phyloP scores from a whole-genome alignment of 2,888 invertebrate genomes.

The Conchocele bisecta region DNA sequence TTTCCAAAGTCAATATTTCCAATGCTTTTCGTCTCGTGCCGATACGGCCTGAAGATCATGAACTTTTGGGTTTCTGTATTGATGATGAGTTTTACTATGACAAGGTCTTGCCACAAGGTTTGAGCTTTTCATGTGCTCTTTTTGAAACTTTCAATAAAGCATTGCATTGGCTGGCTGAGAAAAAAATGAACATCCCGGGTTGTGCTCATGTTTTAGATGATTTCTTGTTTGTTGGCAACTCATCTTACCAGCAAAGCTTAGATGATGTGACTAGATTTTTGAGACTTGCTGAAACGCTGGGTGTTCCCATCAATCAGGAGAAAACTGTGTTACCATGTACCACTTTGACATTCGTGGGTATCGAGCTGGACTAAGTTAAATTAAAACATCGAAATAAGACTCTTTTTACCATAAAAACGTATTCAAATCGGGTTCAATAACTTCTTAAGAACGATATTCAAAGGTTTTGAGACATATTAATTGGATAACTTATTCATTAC shows the following conservation, averaged over 20 bases:
- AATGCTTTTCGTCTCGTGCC: conserved; percentile 10
- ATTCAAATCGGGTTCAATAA: too few relatives aligned
- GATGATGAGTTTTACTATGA: conserved; percentile 22
- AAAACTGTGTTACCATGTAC: conserved; percentile 31
- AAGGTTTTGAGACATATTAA: too few relatives aligned
- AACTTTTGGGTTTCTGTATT: conserved; percentile 15
- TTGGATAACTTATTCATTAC: too few relatives aligned
- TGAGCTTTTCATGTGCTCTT: conserved; percentile 14
- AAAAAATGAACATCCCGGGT: conserved; percentile 10
- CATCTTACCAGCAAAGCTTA: conserved; percentile 10
- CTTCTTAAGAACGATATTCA: too few relatives aligned
- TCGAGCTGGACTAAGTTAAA: conserved; percentile 19
- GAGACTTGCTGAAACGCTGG: conserved; percentile 7
- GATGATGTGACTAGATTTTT: conserved; percentile 10
- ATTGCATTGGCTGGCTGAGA: conserved; percentile 11
- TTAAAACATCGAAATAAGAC: too few relatives aligned
- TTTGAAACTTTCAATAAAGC: conserved; percentile 29
- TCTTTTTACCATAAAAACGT: too few relatives aligned
- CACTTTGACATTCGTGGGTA: conserved; percentile 15
- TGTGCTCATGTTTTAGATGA: conserved; percentile 25
- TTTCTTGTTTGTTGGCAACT: conserved; percentile 27
- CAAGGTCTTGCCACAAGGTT: conserved; percentile 9
- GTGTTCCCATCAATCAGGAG: conserved; percentile 31
- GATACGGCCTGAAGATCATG: background rate
- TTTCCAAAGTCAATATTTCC: conserved; percentile 21